A percentile compares a stretch with the other conserved stretches of the same genome.
Evolutionary conservation across 2,888 invertebrate species (phyloP).

Genomic region (Pseudeuparius sepicola): DNA sequence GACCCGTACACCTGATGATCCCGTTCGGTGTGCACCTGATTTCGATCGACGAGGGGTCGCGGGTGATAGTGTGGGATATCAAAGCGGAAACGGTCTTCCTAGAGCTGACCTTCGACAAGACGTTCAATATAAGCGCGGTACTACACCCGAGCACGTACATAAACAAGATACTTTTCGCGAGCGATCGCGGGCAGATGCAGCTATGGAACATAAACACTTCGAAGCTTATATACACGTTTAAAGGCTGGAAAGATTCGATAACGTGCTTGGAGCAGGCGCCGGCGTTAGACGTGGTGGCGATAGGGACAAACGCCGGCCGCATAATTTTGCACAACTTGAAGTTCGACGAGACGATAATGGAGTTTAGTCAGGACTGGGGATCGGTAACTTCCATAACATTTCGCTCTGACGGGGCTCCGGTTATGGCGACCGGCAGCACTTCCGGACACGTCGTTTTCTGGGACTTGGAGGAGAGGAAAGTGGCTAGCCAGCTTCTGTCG

Average conservation of each 20-base stretch:
- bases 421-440: slow-evolving; percentile 69
- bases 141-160: slow-evolving; percentile 90
- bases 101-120: slow-evolving; percentile 55
- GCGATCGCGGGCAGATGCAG: slow-evolving; percentile 73
- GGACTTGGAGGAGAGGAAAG: slow-evolving; percentile 76
- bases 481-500: slow-evolving; percentile 67
- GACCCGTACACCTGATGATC: slow-evolving; percentile 62
- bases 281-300: slow-evolving; percentile 82
- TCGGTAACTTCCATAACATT: slow-evolving; percentile 75
- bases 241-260: slow-evolving; percentile 61
- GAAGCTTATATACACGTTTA: slow-evolving; percentile 67
- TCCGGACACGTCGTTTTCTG: slow-evolving; percentile 86
- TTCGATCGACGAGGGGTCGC: slow-evolving; percentile 70
- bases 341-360: slow-evolving; percentile 70
- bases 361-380: slow-evolving; percentile 89
- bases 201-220: slow-evolving; percentile 82
- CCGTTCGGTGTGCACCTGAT: slow-evolving; percentile 83
- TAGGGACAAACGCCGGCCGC: slow-evolving; percentile 74
- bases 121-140: slow-evolving; percentile 73
- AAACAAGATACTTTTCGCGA: slow-evolving; percentile 86
- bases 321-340: slow-evolving; percentile 83
- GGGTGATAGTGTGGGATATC: slow-evolving; percentile 78
- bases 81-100: slow-evolving; percentile 57
- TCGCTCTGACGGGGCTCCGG: slow-evolving; percentile 72
- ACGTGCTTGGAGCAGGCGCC: slow-evolving; percentile 79